phyloP scores from a whole-genome alignment of 2,888 invertebrate genomes.

The Phania funesta region DNA sequence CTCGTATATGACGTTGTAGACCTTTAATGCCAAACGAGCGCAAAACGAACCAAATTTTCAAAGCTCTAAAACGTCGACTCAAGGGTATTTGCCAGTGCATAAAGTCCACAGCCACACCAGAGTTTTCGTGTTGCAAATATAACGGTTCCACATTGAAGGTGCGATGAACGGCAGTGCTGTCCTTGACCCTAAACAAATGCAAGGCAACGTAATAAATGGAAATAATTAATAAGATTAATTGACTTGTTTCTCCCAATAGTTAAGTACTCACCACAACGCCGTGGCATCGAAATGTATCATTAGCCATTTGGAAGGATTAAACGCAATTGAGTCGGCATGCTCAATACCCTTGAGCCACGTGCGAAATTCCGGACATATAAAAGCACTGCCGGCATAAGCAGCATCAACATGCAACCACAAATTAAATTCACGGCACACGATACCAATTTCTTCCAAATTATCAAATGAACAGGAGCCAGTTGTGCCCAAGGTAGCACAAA shows the following conservation, averaged over 20 bases:
- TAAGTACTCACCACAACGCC: slow-evolving; percentile 97
- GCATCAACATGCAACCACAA: slow-evolving; percentile 99
- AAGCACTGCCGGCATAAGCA: slow-evolving; percentile 98
- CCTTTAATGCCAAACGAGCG: slow-evolving; percentile 95
- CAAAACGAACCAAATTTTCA: slow-evolving; percentile 98
- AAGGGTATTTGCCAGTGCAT: slow-evolving; percentile 99
- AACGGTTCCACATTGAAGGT: slow-evolving; percentile 99
- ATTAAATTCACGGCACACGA: slow-evolving; percentile 87
- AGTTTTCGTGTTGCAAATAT: slow-evolving; percentile 98
- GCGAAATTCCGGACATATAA: slow-evolving; percentile 97
- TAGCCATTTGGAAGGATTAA: slow-evolving; percentile 99
- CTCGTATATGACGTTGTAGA: slow-evolving; percentile 94
- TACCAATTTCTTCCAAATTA: slow-evolving; percentile 86
- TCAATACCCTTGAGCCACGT: slow-evolving; percentile 95
- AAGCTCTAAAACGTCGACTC: slow-evolving; percentile 94
- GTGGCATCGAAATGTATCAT: slow-evolving; percentile 99
- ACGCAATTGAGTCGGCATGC: slow-evolving; percentile 95
- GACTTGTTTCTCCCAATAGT: no score
- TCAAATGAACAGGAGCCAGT: slow-evolving; percentile 99
- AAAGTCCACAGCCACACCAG: slow-evolving; percentile 97
- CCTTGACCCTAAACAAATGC: slow-evolving; percentile 88
- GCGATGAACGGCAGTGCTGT: slow-evolving; percentile 94
- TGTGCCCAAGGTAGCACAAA: slow-evolving; percentile 95
- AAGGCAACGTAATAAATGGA: not conserved
- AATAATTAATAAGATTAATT: not conserved